Evolutionary conservation across 92 coral and sea anemone species (phyloP), one percentile per base, ranked within the genome.

Genomic region (Zoanthus sociatus): DNA sequence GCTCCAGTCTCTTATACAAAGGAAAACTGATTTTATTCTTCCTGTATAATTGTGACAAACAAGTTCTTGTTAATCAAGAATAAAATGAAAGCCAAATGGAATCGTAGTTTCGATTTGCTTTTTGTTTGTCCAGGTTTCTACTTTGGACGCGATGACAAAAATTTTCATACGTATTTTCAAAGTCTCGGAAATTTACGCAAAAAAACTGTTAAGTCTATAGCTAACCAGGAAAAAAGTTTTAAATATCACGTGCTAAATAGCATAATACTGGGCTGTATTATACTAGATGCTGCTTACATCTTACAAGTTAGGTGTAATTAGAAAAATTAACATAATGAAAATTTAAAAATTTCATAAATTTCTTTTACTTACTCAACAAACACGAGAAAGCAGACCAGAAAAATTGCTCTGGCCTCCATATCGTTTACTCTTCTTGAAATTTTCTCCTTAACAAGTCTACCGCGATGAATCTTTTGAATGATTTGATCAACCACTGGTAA

Each of bases 401-500:
- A 66, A 81, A 81, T 17, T 46, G 13, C 0, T 30, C 66, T 66
- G 85, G 18, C 18, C 37, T 81, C 17, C 85, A 81, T 81, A 4
- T 64, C 20, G 85, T n/a, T 0, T 45, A 73, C 85, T 44, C 76
- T 47, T 64, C 64, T 48, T 63, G 21, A 21, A 58, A 5, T 77
- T 44, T 66, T 64, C 74, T 81, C 85, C 58, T 30, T 50, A 81
- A 9, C 74, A 81, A 81, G 74, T 81, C 85, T 81, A 81, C 85
- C 85, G 75, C 85, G 66, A 56, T 46, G 85, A 81, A 51, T 81
- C 61, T 71, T 20, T 67, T 81, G 85, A 81, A 66, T 66, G 66
- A 81, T 26, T 81, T 81, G 74, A 67, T 81, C 64, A 66, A 66
- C 66, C 85, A 81, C 85, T 81, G 85, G 85, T 74, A 81, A 45